A percentile compares a stretch with the other conserved stretches of the same genome.
These are phyloP conservation scores for Sus cebifrons DNA, from an alignment of 2,797 vertebrate genomes.

Conservation along the genomic window DNA sequence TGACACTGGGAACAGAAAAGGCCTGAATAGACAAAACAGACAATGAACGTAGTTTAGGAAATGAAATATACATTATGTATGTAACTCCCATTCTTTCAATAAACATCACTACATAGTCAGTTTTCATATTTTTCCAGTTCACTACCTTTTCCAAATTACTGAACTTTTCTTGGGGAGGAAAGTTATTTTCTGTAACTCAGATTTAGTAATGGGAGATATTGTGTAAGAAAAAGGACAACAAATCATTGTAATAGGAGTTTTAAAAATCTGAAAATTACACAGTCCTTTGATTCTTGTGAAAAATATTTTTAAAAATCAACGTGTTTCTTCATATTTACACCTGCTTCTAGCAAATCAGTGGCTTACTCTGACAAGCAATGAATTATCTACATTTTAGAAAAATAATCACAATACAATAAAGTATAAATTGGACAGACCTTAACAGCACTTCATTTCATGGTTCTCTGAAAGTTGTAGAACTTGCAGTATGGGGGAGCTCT, in stretches of 20 bases:
- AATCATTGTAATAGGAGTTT: constrained; percentile 1
- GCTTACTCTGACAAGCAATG: background rate
- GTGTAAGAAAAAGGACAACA: constrained; percentile 22
- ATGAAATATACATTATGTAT: constrained; percentile 40
- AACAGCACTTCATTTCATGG: constrained; percentile 75
- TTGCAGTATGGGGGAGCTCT: background rate
- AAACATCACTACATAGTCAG: constrained; percentile 50
- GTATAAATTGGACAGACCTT: background rate
- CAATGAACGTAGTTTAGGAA: constrained; percentile 40
- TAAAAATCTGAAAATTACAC: constrained; percentile 17
- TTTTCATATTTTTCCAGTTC: constrained; percentile 73
- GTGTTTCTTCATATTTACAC: background rate
- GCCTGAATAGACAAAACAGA: background rate
- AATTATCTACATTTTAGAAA: constrained; percentile 70
- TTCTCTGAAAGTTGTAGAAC: constrained; percentile 41
- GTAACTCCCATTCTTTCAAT: constrained; percentile 47
- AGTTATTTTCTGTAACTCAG: constrained; percentile 70
- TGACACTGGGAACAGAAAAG: background rate
- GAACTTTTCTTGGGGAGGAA: constrained; percentile 46
- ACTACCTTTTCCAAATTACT: constrained; percentile 47
- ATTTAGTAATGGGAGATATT: constrained; percentile 58
- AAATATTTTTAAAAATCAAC: constrained; percentile 37
- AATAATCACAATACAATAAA: constrained; percentile 58
- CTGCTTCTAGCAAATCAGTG: constrained; percentile 63
- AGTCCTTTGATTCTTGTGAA: background rate